These are phyloP conservation scores for Drosophila testacea DNA, from an alignment of 2,888 invertebrate species.

Conservation along the genomic window DNA sequence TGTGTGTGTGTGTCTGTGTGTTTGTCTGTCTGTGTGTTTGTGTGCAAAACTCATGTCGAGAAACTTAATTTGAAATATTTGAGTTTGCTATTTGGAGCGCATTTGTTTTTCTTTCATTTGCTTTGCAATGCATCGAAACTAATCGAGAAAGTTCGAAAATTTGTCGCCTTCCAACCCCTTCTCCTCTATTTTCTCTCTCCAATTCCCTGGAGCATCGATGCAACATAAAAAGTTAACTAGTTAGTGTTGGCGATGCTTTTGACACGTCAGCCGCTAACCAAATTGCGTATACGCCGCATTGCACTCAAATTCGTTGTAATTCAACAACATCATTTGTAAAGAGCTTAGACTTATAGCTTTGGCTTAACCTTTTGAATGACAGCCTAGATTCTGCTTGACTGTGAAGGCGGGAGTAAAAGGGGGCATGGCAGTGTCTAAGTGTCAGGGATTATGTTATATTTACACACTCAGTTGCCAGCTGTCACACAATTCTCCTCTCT, in stretches of 20 bases:
- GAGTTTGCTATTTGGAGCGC: conserved; percentile 75
- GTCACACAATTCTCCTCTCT: conserved; percentile 27
- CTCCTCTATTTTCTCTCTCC: not conserved
- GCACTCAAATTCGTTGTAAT: conserved; percentile 33
- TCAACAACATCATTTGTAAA: conserved; percentile 17
- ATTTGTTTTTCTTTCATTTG: conserved; percentile 66
- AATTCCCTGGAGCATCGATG: conserved; percentile 51
- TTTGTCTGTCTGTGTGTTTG: conserved; percentile 39
- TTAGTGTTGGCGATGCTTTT: conserved; percentile 53
- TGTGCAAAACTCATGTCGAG: conserved; percentile 76
- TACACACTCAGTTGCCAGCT: conserved; percentile 38
- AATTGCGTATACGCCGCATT: conserved; percentile 68
- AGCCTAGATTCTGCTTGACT: conserved; percentile 14
- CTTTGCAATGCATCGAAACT: conserved; percentile 71
- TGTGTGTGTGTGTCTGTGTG: conserved; percentile 22
- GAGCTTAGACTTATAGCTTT: conserved; percentile 47
- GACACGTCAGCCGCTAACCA: conserved; percentile 37
- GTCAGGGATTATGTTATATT: conserved; percentile 79
- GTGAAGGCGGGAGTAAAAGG: not conserved
- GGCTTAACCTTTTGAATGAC: conserved; percentile 52
- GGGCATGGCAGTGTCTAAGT: conserved; percentile 56
- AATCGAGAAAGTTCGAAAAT: conserved; percentile 81
- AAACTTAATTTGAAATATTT: conserved; percentile 81
- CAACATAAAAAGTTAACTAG: conserved; percentile 64
- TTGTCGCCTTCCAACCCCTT: conserved; percentile 47